Base-by-base conservation (phyloP, 1,140 invertebrate species). In the Formica exsecta region DNA sequence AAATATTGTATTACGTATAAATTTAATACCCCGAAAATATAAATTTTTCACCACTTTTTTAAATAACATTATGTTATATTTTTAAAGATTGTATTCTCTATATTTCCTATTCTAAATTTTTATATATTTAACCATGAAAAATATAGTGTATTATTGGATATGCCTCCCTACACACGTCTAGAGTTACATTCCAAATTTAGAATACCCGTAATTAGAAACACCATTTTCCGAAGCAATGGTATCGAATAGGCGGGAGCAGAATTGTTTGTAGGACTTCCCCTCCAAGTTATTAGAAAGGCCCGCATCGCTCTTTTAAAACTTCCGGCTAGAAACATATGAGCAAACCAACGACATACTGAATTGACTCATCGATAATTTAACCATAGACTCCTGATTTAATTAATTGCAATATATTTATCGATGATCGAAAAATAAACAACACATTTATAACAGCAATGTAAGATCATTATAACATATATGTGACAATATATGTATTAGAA, bases 121-220 rank as follows among this genome's bases (percentile, higher is more conserved):
- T 48, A 48, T 48, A 13, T 48, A 48, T 48, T 51, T 51, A 19
- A 51, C 2, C 29, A 36, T 22, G 19, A 51, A 51, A 29, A 64
- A 51, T 51, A 16, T 44, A 25, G 51, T 41, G 36, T n/a, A 22
- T 65, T 38, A 65, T 65, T 65, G 32, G 75, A 54, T n/a, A 25
- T 38, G 62, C 29, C n/a, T 41, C 6, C 13, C 48, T 48, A 48
- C 48, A 32, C 32, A 32, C 32, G 62, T 68, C 44, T 79, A 79
- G 62, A 16, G 44, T 68, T 79, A 79, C 75, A 19, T 65, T 11
- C 76, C 62, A 54, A 79, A 79, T 79, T 79, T 79, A 79, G 62
- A 68, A 36, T n/a, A n/a, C 68, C 76, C 44, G 44, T 54, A 79
- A 79, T 79, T 79, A 79, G 76, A 68, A 79, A 64, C 76, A 54